These are phyloP conservation scores for Vombatus ursinus DNA, from an alignment of 2,113 vertebrate species.

Conservation along the genomic window DNA sequence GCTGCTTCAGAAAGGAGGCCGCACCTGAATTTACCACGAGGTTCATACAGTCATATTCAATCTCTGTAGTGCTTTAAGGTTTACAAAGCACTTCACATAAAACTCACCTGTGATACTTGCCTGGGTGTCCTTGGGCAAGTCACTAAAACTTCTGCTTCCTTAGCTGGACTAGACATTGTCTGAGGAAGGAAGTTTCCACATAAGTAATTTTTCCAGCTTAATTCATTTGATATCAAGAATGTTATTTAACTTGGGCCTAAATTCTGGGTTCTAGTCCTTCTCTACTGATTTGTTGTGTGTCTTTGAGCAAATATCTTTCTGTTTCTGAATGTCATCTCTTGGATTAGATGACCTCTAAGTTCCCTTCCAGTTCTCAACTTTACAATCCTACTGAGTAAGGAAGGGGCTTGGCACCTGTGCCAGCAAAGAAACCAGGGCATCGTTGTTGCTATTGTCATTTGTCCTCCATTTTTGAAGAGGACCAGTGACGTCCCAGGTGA, in stretches of 20 bases:
- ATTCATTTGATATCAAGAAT: background rate
- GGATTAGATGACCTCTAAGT: background rate
- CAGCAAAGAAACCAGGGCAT: background rate
- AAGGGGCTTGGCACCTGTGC: background rate
- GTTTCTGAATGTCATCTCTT: background rate
- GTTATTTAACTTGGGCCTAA: background rate
- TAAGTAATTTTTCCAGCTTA: background rate
- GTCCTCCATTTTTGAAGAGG: background rate
- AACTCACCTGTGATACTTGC: background rate
- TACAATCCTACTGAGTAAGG: background rate
- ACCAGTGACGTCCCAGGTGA: background rate
- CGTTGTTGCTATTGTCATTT: background rate
- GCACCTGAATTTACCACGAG: slow-evolving; percentile 51
- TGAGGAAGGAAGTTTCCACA: background rate
- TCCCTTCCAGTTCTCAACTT: background rate
- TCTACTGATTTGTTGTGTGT: background rate
- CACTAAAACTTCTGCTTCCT: background rate
- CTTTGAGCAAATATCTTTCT: background rate
- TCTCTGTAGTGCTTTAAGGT: background rate
- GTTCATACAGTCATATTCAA: background rate
- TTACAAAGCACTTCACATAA: background rate
- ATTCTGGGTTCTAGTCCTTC: background rate
- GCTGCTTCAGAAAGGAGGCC: slow-evolving; percentile 61
- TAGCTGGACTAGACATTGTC: background rate
- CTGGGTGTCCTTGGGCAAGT: background rate